phyloP scores from a whole-genome alignment of 37 sponge, comb jelly and placozoan genomes.

The Trichoplax adhaerens region DNA sequence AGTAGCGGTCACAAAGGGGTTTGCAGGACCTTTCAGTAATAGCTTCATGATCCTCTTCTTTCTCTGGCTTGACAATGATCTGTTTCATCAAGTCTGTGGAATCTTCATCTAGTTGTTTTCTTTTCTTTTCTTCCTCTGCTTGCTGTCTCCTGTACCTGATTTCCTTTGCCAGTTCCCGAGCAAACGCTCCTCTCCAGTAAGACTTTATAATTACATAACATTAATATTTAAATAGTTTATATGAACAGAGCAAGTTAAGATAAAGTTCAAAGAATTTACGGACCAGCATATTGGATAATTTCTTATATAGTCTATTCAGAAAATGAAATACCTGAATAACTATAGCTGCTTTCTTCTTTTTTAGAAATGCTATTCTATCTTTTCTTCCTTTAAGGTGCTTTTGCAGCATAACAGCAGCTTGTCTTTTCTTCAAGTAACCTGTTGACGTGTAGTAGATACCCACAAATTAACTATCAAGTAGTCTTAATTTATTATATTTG shows the following conservation, averaged over 20 bases:
- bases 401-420: conserved; percentile 43
- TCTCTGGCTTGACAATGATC: too few relatives aligned
- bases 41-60: too few relatives aligned
- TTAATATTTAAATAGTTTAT: not conserved
- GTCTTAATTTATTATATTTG: too few relatives aligned
- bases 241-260: too few relatives aligned
- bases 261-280: too few relatives aligned
- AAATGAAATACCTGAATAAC: conserved; percentile 30
- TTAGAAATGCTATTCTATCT: conserved; percentile 37
- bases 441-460: not conserved
- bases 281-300: not conserved
- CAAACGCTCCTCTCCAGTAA: conserved; percentile 61
- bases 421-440: conserved; percentile 20
- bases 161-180: conserved; percentile 55
- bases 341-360: conserved; percentile 47
- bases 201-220: conserved; percentile 10
- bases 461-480: too few relatives aligned
- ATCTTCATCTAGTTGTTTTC: conserved; percentile 50
- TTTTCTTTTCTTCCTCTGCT: conserved; percentile 44
- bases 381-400: conserved; percentile 44
- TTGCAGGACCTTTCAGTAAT: too few relatives aligned
- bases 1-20: too few relatives aligned
- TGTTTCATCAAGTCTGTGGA: conserved; percentile 3
- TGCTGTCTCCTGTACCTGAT: conserved; percentile 35
- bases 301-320: not conserved